Evolutionary conservation across 2,888 invertebrate species (phyloP), one percentile per base, ranked within the genome.

Genomic region (Dolichomitus sp.): DNA sequence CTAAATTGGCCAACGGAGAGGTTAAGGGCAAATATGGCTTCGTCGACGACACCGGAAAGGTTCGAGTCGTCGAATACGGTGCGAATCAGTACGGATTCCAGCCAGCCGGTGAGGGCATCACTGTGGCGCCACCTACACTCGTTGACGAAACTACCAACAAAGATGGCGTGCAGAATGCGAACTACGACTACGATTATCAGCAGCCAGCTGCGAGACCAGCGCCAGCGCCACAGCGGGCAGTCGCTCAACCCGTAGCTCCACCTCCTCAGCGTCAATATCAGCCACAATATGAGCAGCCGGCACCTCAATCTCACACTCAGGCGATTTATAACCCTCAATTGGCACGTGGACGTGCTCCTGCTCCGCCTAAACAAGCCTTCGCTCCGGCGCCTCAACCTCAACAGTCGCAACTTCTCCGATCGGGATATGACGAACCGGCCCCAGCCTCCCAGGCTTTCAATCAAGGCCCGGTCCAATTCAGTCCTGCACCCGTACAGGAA

Each of bases 21-120:
- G 98, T 98, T 11, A 97, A 97, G 94, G 98, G 98, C 87, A 98
- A 98, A 93, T 98, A 98, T 91, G 98, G 98, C 2, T 98, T 98
- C 94, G 97, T 97, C 77, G 98, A 98, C 91, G 97, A 97, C 90
- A 95, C 95, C 74, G 96, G 98, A 90, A 95, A 97, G 95, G 96
- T 97, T 1, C 96, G 98, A 50, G 97, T 97, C 1, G 96, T 98
- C 27, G 98, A 98, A 91, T 98, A 98, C 91, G 98, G 98, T 6
- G 98, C 98, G 48, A 97, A 98, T 94, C 97, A 97, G 93, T 97
- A 96, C 91, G 98, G 98, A 0, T 98, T 98, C 95, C 97, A 97
- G 92, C 98, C 98, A 0, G 95, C 97, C 1, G 98, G 98, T 0
- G 97, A 98, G 90, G 98, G 98, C 52, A 98, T 98, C 92, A 97